phyloP scores from a whole-genome alignment of 2,113 vertebrate species.

The Mellivora capensis region DNA sequence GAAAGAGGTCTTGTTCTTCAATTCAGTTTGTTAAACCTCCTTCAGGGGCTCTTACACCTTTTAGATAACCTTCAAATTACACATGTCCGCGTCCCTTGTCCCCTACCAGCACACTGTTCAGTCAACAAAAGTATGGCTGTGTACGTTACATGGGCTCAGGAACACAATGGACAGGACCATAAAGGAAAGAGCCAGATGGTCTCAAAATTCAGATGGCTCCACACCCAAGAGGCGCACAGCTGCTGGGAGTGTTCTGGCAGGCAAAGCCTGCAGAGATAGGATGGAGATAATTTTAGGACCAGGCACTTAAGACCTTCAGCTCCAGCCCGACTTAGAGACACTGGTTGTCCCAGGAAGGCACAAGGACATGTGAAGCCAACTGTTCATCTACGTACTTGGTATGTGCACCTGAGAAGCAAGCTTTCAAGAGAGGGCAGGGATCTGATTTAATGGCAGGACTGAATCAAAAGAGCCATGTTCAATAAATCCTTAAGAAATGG shows the following conservation, averaged over 20 bases:
- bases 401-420: not conserved
- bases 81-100: not conserved
- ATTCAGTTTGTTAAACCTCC: not conserved
- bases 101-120: not conserved
- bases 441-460: not conserved
- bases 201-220: not conserved
- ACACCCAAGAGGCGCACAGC: not conserved
- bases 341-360: not conserved
- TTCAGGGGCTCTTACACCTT: not conserved
- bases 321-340: slow-evolving; percentile 30
- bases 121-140: not conserved
- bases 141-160: not conserved
- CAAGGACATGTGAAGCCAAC: not conserved
- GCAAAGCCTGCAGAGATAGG: not conserved
- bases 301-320: not conserved
- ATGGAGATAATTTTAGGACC: slow-evolving; percentile 48
- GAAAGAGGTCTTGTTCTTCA: not conserved
- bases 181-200: not conserved
- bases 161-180: not conserved
- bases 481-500: not conserved
- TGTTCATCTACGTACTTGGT: not conserved
- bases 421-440: not conserved
- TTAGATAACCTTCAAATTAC: not conserved
- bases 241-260: not conserved
- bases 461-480: not conserved